Evolutionary conservation across 1,140 invertebrate species (phyloP).

Genomic region (Anastrepha obliqua): DNA sequence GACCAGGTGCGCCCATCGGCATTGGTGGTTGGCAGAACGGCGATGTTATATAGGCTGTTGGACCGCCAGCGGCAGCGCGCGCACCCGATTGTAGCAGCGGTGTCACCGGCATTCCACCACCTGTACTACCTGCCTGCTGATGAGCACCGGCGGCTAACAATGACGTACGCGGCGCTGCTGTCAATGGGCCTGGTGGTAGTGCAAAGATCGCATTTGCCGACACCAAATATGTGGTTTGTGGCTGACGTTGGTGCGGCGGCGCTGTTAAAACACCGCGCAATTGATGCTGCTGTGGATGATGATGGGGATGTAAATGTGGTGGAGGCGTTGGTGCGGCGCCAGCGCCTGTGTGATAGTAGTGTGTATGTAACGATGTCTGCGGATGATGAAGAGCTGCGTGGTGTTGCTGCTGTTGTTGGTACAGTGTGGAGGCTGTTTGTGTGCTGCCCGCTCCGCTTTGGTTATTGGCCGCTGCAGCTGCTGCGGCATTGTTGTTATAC

Average conservation of each 20-base stretch:
- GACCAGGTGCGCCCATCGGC: constrained; percentile 10
- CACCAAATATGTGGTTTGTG: constrained; percentile 22
- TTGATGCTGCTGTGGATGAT: constrained; percentile 27
- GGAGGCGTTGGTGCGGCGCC: constrained; percentile 22
- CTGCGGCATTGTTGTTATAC: constrained; percentile 59
- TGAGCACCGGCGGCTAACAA: constrained; percentile 6
- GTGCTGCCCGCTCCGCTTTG: constrained; percentile 39
- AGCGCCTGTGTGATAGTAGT: constrained; percentile 38
- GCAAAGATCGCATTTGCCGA: constrained; percentile 28
- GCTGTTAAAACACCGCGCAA: constrained; percentile 28
- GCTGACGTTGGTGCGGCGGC: constrained; percentile 10
- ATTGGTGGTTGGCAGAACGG: constrained; percentile 55
- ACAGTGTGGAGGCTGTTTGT: constrained; percentile 32
- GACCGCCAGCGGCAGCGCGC: constrained; percentile 16
- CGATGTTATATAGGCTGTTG: constrained; percentile 38
- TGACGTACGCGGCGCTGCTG: constrained; percentile 17
- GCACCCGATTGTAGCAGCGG: constrained; percentile 50
- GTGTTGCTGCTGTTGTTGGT: constrained; percentile 31
- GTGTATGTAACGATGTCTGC: not conserved
- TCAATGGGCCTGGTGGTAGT: constrained; percentile 24
- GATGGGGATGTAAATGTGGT: constrained; percentile 38
- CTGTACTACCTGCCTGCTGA: constrained; percentile 15
- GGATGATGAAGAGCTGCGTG: constrained; percentile 19
- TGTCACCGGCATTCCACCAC: constrained; percentile 31
- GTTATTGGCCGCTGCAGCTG: constrained; percentile 60